Base-by-base conservation (phyloP, 2,888 invertebrate species). In the Cryptocheilus praepositus region DNA sequence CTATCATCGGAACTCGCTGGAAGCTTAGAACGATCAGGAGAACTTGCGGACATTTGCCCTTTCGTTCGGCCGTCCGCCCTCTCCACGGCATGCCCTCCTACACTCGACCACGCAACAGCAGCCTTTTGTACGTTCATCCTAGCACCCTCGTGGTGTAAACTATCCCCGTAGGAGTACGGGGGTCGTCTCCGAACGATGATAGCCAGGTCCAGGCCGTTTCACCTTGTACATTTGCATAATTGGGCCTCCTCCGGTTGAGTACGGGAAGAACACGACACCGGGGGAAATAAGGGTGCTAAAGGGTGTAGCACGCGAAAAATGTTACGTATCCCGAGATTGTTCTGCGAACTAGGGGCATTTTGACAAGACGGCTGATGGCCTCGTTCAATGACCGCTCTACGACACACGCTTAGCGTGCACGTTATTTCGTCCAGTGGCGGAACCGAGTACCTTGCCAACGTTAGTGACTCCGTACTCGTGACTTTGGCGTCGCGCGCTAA, bases 151-250 rank as follows among this genome's bases (percentile, higher is more conserved):
- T n/a, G 43, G 67, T 76, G 63, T 55, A 79, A 79, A 78, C 79
- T 79, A 69, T 66, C 68, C 79, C 69, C 76, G 60, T 61, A 72
- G 68, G 71, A 74, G 19, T 46, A 57, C 43, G 21, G 22, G 22
- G 79, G 73, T 79, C 77, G 83, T 80, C 79, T 82, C 81, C 58
- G 78, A 81, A 77, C 83, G 83, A 79, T 83, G 78, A 77, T 82
- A 76, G 77, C 76, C 73, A 74, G 77, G 79, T 80, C 82, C 84
- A 73, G 80, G 75, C 77, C 76, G 77, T 83, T 80, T 82, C 81
- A 77, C 80, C 78, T 78, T 71, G 73, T 77, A 73, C 78, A 84
- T 84, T 84, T 84, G 80, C 84, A 84, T 84, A 84, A 84, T 84
- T 82, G 81, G 79, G 73, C 69, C 70, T 61, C 55, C 66, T 68